A percentile compares a stretch with the other conserved stretches of the same genome.
Evolutionary conservation across 2,113 vertebrate genomes (phyloP).

Genomic region (Oceanodroma tethys): DNA sequence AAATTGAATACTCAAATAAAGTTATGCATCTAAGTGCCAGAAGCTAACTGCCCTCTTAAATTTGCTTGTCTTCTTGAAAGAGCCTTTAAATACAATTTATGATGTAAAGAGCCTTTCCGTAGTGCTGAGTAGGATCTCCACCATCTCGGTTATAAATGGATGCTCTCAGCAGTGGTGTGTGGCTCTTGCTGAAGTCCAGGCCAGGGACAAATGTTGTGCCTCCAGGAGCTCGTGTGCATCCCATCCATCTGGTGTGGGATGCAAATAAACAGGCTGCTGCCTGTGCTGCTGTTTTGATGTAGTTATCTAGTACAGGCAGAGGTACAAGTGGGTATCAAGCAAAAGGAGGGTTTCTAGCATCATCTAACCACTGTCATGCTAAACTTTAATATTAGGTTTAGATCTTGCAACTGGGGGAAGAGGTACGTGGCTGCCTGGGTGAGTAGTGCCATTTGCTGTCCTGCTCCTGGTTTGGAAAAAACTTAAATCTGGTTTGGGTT

Average conservation of each 20-base stretch:
- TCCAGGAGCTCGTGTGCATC: background rate
- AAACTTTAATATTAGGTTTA: background rate
- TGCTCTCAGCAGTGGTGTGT: background rate
- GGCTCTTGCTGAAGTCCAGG: background rate
- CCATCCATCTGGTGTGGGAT: background rate
- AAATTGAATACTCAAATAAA: conserved; percentile 68
- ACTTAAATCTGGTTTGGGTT: background rate
- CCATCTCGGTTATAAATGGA: background rate
- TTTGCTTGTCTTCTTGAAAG: conserved; percentile 33
- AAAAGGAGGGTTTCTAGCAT: background rate
- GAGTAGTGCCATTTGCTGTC: background rate
- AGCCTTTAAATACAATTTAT: conserved; percentile 47
- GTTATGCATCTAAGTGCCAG: conserved; percentile 39
- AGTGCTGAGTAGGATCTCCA: conserved; percentile 15
- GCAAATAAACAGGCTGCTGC: background rate
- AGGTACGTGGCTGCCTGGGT: fast-evolving
- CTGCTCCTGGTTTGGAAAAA: background rate
- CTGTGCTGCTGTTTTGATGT: background rate
- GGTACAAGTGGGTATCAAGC: background rate
- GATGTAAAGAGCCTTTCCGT: background rate
- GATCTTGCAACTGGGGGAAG: fast-evolving
- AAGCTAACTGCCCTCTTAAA: conserved; percentile 60
- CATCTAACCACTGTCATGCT: fast-evolving
- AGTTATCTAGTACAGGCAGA: background rate
- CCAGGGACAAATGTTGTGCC: background rate